Conservation (phyloP, 1,140 invertebrate species). For the Cepaea nemoralis region DNA sequence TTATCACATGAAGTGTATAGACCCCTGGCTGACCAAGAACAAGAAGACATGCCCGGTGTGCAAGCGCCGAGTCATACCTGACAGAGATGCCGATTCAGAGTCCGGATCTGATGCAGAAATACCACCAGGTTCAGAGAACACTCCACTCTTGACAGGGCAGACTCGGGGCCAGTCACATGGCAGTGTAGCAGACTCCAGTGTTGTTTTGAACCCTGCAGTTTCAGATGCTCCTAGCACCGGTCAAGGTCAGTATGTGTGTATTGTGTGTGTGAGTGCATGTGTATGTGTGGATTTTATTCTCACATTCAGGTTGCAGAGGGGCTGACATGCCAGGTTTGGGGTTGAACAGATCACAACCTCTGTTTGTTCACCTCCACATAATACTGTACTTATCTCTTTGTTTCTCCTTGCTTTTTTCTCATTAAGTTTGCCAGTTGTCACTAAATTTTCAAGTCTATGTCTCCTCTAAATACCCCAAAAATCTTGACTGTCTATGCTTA, state of each 20-base stretch:
- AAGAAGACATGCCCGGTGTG: conserved; percentile 96
- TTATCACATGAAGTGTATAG: conserved; percentile 97
- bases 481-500: no score
- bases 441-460: no score
- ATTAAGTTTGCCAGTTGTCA: no score
- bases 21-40: conserved; percentile 97
- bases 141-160: conserved; percentile 52
- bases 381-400: no score
- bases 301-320: no score
- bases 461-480: no score
- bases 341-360: no score
- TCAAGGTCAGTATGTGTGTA: background rate
- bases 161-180: background rate
- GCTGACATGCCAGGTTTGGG: no score
- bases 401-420: no score
- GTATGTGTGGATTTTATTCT: no score
- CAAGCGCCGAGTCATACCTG: conserved; percentile 90
- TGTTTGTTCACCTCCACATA: no score
- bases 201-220: background rate
- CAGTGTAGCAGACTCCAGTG: background rate
- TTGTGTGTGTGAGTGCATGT: no score
- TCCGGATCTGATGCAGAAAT: conserved; percentile 51
- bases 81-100: conserved; percentile 54
- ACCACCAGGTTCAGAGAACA: conserved; percentile 49
- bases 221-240: background rate